These are phyloP conservation scores for Oplegnathus fasciatus DNA, from an alignment of 2,113 vertebrate genomes.

Conservation along the genomic window DNA sequence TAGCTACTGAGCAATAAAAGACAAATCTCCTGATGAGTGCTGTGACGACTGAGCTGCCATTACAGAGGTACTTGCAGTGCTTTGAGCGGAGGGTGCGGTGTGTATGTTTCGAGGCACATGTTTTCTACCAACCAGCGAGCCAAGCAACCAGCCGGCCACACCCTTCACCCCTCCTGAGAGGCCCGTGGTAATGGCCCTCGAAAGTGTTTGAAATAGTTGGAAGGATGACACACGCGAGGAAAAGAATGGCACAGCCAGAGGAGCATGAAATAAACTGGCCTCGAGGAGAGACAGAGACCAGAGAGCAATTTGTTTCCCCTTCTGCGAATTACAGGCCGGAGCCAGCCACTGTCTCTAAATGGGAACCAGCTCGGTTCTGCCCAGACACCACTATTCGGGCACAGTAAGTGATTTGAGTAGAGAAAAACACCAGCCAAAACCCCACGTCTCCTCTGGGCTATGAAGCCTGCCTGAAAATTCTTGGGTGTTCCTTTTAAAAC, in stretches of 20 bases:
- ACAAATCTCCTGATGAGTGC: slow-evolving; percentile 54
- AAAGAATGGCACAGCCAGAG: slow-evolving; percentile 66
- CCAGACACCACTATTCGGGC: slow-evolving; percentile 73
- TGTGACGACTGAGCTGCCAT: slow-evolving; percentile 24
- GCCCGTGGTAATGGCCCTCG: slow-evolving; percentile 62
- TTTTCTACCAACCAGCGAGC: slow-evolving; percentile 53
- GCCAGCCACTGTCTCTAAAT: slow-evolving; percentile 77
- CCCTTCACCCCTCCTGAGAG: slow-evolving; percentile 57
- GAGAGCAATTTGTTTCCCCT: slow-evolving; percentile 79
- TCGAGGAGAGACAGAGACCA: slow-evolving; percentile 72
- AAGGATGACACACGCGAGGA: slow-evolving; percentile 67
- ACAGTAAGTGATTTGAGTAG: slow-evolving; percentile 70
- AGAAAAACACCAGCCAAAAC: slow-evolving; percentile 71
- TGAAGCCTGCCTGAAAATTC: slow-evolving; percentile 59
- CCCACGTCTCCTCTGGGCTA: slow-evolving; percentile 67
- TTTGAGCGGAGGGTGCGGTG: slow-evolving; percentile 40
- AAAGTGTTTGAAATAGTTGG: slow-evolving; percentile 76
- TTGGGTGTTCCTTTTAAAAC: slow-evolving; percentile 75
- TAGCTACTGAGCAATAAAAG: slow-evolving; percentile 23
- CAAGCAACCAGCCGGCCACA: slow-evolving; percentile 46
- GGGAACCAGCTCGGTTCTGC: slow-evolving; percentile 74
- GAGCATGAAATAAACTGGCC: slow-evolving; percentile 75
- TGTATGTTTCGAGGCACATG: slow-evolving; percentile 31
- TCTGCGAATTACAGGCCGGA: slow-evolving; percentile 74
- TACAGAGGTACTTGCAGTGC: not conserved